Conservation (phyloP, 2,113 vertebrate species). For the Indicator indicator region DNA sequence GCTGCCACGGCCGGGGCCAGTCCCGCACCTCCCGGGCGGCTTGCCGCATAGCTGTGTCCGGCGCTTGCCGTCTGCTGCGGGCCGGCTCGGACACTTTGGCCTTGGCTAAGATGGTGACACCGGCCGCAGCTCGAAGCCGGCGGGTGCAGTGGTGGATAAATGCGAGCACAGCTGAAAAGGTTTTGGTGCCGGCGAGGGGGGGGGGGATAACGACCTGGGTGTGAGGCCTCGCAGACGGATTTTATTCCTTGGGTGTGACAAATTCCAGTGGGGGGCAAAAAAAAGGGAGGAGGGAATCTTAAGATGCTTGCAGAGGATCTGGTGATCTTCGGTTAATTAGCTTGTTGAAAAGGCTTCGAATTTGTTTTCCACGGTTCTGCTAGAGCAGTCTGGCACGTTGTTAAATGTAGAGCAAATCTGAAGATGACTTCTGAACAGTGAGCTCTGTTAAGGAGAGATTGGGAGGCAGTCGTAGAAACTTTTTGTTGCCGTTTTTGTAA, state of each 20-base stretch:
- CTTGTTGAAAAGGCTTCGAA: not conserved
- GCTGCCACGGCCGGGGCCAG: not conserved
- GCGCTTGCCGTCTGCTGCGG: rapidly evolving
- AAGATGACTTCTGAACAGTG: not conserved
- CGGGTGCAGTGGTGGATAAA: not conserved
- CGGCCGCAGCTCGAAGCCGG: rapidly evolving
- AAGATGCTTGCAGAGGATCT: not conserved
- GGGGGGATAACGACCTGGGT: not conserved
- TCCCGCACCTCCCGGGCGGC: not conserved
- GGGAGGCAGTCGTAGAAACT: not conserved
- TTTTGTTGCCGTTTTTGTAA: not conserved
- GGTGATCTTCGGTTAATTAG: not conserved
- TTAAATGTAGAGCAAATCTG: not conserved
- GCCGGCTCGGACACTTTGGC: rapidly evolving
- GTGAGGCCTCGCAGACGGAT: not conserved
- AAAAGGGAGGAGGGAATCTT: rapidly evolving
- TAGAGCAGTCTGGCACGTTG: not conserved
- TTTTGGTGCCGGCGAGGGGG: not conserved
- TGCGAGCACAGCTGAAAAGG: not conserved
- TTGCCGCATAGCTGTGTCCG: not conserved
- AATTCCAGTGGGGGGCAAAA: not conserved
- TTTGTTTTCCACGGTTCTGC: not conserved
- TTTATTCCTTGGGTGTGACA: slow-evolving; percentile 40
- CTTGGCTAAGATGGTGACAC: not conserved
- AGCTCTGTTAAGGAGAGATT: not conserved